Evolutionary conservation across 2,797 vertebrate genomes (phyloP).

Genomic region (Eleutherodactylus coqui): DNA sequence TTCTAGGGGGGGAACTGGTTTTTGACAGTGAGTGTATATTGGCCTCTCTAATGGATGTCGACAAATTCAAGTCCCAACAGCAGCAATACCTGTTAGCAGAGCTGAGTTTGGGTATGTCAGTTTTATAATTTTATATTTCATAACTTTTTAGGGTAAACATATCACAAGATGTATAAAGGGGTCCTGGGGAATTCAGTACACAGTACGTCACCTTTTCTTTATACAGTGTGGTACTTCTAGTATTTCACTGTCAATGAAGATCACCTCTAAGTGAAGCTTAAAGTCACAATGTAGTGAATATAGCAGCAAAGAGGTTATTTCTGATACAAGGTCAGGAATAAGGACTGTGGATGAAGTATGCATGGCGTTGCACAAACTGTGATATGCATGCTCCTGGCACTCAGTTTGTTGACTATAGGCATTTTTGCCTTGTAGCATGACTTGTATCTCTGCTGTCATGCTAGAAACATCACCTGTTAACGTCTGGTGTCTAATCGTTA

Average conservation of each 20-base stretch:
- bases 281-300: neutral
- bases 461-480: neutral
- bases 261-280: neutral
- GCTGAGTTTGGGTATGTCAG: too few species aligned
- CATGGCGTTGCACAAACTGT: neutral
- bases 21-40: too few species aligned
- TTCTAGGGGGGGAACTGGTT: too few species aligned
- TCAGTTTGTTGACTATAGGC: neutral
- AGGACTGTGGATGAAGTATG: slow-evolving; percentile 1
- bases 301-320: neutral
- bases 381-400: neutral
- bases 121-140: neutral
- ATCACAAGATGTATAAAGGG: neutral
- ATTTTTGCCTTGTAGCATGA: neutral
- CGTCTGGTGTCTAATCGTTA: neutral
- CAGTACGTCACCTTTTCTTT: neutral
- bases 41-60: too few species aligned
- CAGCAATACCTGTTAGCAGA: too few species aligned
- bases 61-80: too few species aligned
- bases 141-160: neutral
- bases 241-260: slow-evolving; percentile 11
- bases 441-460: neutral
- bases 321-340: slow-evolving; percentile 39
- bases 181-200: neutral
- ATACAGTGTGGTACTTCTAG: slow-evolving; percentile 3